These are phyloP conservation scores for Rhyacichthys aspro DNA, from an alignment of 2,797 vertebrate species.

Conservation along the genomic window DNA sequence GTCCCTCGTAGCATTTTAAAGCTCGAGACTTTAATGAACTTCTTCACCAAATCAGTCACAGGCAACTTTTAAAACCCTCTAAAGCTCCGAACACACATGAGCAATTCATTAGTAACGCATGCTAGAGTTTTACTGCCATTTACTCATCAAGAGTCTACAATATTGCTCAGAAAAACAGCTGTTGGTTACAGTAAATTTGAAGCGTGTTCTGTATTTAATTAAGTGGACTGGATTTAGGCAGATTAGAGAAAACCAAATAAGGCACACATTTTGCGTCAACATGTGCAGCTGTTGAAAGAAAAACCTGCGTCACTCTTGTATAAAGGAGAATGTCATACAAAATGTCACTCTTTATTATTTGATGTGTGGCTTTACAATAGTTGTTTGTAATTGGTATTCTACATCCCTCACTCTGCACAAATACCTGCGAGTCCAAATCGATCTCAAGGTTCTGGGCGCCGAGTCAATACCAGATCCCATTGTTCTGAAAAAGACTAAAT, in stretches of 20 bases:
- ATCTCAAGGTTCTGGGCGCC: neutral
- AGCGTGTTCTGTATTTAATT: constrained; percentile 26
- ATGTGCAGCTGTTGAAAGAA: constrained; percentile 20
- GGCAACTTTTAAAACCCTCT: neutral
- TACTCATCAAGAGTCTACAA: neutral
- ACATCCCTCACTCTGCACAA: neutral
- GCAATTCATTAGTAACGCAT: constrained; percentile 7
- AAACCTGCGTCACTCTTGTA: constrained; percentile 3
- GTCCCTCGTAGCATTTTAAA: neutral
- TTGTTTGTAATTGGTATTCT: neutral
- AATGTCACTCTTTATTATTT: constrained; percentile 9
- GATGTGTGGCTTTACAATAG: neutral
- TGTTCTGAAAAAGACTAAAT: neutral
- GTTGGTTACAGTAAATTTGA: constrained; percentile 7
- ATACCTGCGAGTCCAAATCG: constrained; percentile 1
- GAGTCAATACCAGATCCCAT: constrained; percentile 2
- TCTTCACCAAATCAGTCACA: too few species aligned
- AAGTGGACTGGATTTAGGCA: constrained; percentile 4
- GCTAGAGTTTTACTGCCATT: constrained; percentile 8
- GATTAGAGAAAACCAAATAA: constrained; percentile 21
- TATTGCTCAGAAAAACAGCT: constrained; percentile 3
- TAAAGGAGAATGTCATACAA: constrained; percentile 10
- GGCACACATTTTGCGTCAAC: constrained; percentile 28
- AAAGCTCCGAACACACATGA: constrained; percentile 3
- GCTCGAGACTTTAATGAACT: neutral